Percentiles rank a stretch among this genome's conserved stretches.
phyloP scores from a whole-genome alignment of 2,797 vertebrate species.

The Tachyglossus aculeatus region DNA sequence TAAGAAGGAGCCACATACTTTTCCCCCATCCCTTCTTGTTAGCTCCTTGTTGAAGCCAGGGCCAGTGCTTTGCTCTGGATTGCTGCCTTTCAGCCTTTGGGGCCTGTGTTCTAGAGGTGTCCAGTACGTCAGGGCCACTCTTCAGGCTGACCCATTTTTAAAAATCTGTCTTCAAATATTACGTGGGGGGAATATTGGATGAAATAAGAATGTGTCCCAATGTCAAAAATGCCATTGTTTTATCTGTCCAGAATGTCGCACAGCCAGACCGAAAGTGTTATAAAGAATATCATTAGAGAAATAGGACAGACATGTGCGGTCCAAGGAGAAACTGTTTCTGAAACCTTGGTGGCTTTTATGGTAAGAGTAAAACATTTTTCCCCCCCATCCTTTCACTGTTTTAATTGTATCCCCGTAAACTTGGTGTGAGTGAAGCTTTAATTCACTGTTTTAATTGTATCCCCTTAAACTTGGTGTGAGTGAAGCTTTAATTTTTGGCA shows the following conservation, averaged over 20 bases:
- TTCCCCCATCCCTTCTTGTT: too few relatives aligned
- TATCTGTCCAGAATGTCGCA: conserved; percentile 73
- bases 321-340: conserved; percentile 74
- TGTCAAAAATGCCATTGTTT: background rate
- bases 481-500: too few relatives aligned
- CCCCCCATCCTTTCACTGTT: background rate
- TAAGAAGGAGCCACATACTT: too few relatives aligned
- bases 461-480: background rate
- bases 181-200: conserved; percentile 1
- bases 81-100: too few relatives aligned
- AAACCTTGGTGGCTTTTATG: conserved; percentile 86
- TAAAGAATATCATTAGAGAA: conserved; percentile 81
- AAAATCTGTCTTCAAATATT: conserved; percentile 6
- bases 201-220: conserved; percentile 13
- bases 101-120: too few relatives aligned
- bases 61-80: too few relatives aligned
- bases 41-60: too few relatives aligned
- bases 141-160: too few relatives aligned
- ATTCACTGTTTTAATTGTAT: background rate
- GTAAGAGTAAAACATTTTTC: conserved; percentile 70
- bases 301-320: conserved; percentile 76
- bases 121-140: too few relatives aligned
- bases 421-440: background rate
- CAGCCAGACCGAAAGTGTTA: conserved; percentile 70
- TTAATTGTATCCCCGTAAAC: background rate